phyloP scores from a whole-genome alignment of 2,797 vertebrate genomes.

The Amniataba percoides region DNA sequence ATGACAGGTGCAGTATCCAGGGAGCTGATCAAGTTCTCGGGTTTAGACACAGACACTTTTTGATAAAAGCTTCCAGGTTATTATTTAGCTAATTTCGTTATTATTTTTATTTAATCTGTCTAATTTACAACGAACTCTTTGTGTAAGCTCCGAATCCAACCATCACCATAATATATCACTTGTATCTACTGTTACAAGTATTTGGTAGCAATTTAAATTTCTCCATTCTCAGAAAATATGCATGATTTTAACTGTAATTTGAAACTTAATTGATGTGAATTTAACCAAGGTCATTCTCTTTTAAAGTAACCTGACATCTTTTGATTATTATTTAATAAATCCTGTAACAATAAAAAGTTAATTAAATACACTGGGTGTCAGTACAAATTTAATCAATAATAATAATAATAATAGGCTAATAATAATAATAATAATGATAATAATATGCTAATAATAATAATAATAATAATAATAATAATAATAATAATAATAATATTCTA shows the following conservation, averaged over 20 bases:
- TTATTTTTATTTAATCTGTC: constrained; percentile 6
- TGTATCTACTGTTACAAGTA: neutral
- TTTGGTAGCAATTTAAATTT: neutral
- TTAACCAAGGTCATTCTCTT: neutral
- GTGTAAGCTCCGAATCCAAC: neutral
- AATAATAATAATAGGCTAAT: constrained; percentile 4
- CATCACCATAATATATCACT: too few species aligned
- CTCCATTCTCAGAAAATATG: neutral
- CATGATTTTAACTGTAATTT: neutral
- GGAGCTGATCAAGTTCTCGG: neutral
- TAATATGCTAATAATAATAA: constrained; percentile 10
- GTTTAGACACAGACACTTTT: neutral
- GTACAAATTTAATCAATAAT: neutral
- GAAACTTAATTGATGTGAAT: neutral
- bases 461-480: constrained; percentile 9
- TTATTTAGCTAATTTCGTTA: neutral
- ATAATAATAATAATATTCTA: neutral
- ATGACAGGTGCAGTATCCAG: constrained; percentile 48
- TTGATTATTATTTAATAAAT: constrained; percentile 6
- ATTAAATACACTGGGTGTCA: neutral
- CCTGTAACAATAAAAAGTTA: neutral
- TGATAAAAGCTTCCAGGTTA: neutral
- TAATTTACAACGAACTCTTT: neutral
- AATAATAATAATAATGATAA: neutral
- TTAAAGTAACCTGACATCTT: neutral